A percentile compares a stretch with the other conserved stretches of the same genome.
Conservation (phyloP, 2,113 vertebrate genomes). For the Megatriorchis doriae region DNA sequence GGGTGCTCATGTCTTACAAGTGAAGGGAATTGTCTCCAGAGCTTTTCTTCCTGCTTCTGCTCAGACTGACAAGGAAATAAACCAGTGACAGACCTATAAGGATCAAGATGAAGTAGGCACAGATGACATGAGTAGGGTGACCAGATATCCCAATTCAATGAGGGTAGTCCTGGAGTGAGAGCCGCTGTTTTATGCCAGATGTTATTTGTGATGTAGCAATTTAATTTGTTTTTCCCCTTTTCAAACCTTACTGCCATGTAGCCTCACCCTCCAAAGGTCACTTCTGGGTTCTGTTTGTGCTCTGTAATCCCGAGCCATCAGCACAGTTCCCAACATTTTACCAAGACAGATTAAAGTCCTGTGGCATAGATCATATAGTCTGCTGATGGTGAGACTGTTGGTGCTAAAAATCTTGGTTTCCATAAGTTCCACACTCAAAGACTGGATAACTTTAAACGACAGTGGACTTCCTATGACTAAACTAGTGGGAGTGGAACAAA, state of each 20-base stretch:
- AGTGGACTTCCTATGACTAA: neutral
- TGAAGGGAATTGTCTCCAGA: neutral
- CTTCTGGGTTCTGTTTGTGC: neutral
- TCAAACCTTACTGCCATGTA: fast-evolving
- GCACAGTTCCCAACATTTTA: neutral
- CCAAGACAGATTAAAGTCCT: neutral
- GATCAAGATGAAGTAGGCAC: too few relatives aligned
- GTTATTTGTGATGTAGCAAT: neutral
- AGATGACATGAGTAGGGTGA: neutral
- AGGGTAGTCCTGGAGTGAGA: neutral
- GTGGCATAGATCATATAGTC: neutral
- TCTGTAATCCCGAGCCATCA: neutral
- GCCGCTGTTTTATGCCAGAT: neutral
- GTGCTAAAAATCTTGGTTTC: neutral
- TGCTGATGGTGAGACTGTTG: neutral
- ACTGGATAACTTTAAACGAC: neutral
- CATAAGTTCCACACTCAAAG: neutral
- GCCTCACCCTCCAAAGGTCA: neutral
- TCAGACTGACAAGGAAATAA: neutral
- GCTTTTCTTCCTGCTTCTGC: neutral
- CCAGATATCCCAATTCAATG: neutral
- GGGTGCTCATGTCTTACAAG: neutral
- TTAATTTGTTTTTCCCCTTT: neutral
- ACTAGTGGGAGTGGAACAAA: neutral
- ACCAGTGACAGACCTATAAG: neutral